phyloP scores from a whole-genome alignment of 2,888 invertebrate genomes.

The Agriotes lineatus region DNA sequence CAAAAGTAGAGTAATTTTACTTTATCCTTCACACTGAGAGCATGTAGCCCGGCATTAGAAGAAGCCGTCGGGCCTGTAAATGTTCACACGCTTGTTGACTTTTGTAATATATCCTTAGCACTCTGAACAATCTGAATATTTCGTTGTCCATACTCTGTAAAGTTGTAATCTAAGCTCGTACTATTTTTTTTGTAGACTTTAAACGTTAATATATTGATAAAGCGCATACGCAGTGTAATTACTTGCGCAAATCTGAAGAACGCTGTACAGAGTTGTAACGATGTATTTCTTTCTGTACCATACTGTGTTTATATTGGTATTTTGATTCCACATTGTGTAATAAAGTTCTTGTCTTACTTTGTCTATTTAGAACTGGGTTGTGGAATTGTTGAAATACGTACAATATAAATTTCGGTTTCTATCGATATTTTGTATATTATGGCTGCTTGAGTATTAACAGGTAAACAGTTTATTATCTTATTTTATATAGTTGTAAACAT shows the following conservation, averaged over 20 bases:
- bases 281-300: slow-evolving; percentile 24
- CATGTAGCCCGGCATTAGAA: neutral
- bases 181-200: neutral
- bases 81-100: neutral
- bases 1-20: too few species aligned
- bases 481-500: slow-evolving; percentile 28
- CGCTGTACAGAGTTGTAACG: slow-evolving; percentile 27
- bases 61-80: neutral
- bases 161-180: neutral
- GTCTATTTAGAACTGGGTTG: slow-evolving; percentile 5
- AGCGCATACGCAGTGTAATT: neutral
- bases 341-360: neutral
- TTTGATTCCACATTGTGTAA: neutral
- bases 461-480: slow-evolving; percentile 20
- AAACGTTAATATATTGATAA: slow-evolving; percentile 1
- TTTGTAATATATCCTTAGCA: slow-evolving; percentile 10
- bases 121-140: neutral
- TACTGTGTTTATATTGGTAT: slow-evolving; percentile 22
- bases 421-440: slow-evolving; percentile 19
- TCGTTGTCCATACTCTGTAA: neutral
- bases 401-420: slow-evolving; percentile 11
- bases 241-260: slow-evolving; percentile 5
- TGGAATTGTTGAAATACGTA: neutral
- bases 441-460: slow-evolving; percentile 20
- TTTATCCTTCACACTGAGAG: too few species aligned